Evolutionary conservation across 2,797 vertebrate genomes (phyloP), one percentile per base, ranked within the genome.

Genomic region (Poeciliopsis paucimaculata): DNA sequence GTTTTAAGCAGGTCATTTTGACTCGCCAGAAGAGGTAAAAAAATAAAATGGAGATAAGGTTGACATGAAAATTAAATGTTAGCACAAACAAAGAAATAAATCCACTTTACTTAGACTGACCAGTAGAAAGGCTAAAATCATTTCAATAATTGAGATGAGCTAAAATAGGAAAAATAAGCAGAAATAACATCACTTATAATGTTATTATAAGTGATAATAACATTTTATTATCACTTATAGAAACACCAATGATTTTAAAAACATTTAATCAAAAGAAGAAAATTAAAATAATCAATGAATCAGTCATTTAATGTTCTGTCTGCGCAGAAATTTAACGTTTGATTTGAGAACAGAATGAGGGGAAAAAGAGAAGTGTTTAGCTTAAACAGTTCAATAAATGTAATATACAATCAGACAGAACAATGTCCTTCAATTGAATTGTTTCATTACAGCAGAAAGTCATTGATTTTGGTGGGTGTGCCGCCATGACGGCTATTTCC

Each of bases 401-500:
- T 82, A 81, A 83, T 76, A 16, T 26, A 51, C 15, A 57, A 75
- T 60, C 13, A 75, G 39, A 45, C 23, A 76, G 41, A 84, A 83
- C 53, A 83, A 81, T 49, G 74, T 78, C 31, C 47, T 11, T 66
- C 72, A 57, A 64, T 88, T 86, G 83, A 77, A 72, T 73, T 80
- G 79, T 81, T 85, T 84, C 60, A 39, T 84, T 16, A 31, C 68
- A 73, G 34, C 60, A 73, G 66, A 86, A 81, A 43, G 5, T 11
- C 28, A 4, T 6, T 36, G 55, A 77, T 60, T 60, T 46, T 68
- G 20, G 15, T 23, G 26, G 68, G 49, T 78, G 71, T 72, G 76
- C n/a, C 72, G 5, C 31, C 46, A 57, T 53, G 82, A 79, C 79
- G 72, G 76, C 91, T 91, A 91, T 92, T 92, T 92, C 87, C 83